These are phyloP conservation scores for Synergus itoensis DNA, from an alignment of 2,888 invertebrate species.

Conservation along the genomic window DNA sequence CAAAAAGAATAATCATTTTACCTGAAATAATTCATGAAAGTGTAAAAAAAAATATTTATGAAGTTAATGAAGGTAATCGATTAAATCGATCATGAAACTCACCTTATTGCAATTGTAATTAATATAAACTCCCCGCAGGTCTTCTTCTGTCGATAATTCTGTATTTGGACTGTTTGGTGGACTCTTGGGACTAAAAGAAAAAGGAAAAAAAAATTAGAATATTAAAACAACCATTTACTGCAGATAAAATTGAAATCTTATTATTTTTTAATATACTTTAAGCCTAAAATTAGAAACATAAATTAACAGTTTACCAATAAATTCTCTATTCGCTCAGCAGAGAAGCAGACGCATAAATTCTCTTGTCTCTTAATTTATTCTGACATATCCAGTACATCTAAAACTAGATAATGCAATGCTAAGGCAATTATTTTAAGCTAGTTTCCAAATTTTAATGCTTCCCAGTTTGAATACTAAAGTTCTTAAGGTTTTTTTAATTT, in stretches of 20 bases:
- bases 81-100: constrained; percentile 60
- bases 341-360: neutral
- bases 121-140: constrained; percentile 88
- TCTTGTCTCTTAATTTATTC: neutral
- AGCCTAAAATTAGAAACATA: neutral
- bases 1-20: neutral
- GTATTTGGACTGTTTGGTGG: constrained; percentile 96
- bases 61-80: constrained; percentile 42
- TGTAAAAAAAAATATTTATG: neutral
- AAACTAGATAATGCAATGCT: neutral
- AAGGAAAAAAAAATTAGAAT: constrained; percentile 22
- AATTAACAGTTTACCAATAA: neutral
- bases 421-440: neutral
- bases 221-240: neutral
- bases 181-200: constrained; percentile 88
- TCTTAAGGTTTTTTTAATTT: neutral
- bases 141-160: constrained; percentile 87
- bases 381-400: constrained; percentile 8
- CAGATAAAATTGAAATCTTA: neutral
- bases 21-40: neutral
- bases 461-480: neutral
- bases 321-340: neutral
- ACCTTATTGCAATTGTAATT: constrained; percentile 85
- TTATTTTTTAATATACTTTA: neutral
- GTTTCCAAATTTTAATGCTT: neutral